phyloP scores from a whole-genome alignment of 2,797 vertebrate species.

The Pipistrellus kuhlii region DNA sequence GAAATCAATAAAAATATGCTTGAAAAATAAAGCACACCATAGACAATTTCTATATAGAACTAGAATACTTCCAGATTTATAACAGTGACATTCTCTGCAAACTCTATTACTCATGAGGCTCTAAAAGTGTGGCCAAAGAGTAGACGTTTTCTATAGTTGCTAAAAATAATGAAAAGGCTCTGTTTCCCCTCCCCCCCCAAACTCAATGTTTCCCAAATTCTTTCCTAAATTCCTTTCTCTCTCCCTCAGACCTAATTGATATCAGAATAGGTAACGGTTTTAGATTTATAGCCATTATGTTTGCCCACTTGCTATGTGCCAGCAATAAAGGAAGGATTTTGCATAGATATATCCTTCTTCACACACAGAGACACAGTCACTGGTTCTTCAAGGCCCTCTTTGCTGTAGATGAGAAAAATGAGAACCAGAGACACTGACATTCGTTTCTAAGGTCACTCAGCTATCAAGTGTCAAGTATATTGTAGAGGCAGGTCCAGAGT shows the following conservation, averaged over 20 bases:
- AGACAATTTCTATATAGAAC: not conserved
- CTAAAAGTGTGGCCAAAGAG: not conserved
- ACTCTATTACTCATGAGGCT: not conserved
- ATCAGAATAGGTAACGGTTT: not conserved
- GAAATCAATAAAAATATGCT: not conserved
- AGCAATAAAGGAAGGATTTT: not conserved
- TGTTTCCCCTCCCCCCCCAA: no score
- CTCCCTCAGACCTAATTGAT: not conserved
- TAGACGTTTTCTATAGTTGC: not conserved
- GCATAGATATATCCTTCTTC: not conserved
- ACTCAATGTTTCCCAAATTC: not conserved
- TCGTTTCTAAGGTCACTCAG: not conserved
- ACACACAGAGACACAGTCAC: not conserved
- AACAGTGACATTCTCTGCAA: not conserved
- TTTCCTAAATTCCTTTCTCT: not conserved
- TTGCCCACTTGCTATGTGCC: not conserved
- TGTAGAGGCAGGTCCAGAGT: not conserved
- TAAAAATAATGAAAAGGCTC: not conserved
- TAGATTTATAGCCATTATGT: not conserved
- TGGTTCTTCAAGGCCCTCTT: not conserved
- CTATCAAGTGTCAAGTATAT: not conserved
- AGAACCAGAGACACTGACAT: not conserved
- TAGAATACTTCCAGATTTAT: not conserved
- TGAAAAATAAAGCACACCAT: not conserved
- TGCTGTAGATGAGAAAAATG: not conserved